Conservation (phyloP, 2,113 vertebrate genomes). For the Podilymbus podiceps region DNA sequence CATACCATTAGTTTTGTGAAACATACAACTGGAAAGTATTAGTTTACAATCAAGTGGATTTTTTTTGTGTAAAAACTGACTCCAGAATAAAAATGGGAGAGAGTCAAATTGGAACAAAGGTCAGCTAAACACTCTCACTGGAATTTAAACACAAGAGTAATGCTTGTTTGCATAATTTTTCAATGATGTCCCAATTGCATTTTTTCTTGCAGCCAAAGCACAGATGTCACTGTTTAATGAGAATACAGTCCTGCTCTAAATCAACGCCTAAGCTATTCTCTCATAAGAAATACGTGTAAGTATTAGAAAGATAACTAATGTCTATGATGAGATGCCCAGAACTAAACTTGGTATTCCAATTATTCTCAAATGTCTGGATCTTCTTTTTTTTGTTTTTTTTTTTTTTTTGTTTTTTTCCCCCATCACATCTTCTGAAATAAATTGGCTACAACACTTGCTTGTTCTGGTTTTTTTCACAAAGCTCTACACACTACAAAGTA, state of each 20-base stretch:
- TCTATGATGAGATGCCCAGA: background rate
- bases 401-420: background rate
- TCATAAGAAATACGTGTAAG: background rate
- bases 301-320: constrained; percentile 9
- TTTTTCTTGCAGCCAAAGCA: background rate
- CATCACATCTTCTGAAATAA: background rate
- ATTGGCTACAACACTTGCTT: background rate
- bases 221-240: constrained; percentile 8
- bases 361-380: background rate
- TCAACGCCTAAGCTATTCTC: background rate
- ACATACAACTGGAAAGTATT: background rate
- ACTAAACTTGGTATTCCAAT: constrained; percentile 24
- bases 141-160: constrained; percentile 40
- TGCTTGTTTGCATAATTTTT: constrained; percentile 56
- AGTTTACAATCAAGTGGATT: background rate
- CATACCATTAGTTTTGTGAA: background rate
- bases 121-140: constrained; percentile 38
- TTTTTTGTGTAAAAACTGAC: constrained; percentile 25
- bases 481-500: background rate
- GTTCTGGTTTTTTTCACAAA: background rate
- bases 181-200: constrained; percentile 3
- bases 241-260: background rate
- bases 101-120: background rate
- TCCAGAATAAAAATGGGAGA: constrained; percentile 34
- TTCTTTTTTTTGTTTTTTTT: background rate